Evolutionary conservation across 2,888 invertebrate genomes (phyloP), one percentile per base, ranked within the genome.

Genomic region (Athalia rosae): DNA sequence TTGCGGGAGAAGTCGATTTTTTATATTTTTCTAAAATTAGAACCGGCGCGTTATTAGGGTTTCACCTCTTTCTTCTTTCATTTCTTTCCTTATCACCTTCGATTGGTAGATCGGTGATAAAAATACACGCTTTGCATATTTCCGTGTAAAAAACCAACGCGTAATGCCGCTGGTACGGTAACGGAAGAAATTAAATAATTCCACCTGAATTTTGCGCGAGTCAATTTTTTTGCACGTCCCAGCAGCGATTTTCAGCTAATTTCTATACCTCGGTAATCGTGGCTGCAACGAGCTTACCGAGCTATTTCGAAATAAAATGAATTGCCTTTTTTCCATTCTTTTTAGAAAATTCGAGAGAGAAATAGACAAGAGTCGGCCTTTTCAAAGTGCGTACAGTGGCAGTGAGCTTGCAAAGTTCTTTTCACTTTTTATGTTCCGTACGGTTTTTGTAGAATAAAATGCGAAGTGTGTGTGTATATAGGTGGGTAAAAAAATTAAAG

Each of bases 21-120:
- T 53, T 67, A 67, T 67, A 28, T 28, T 28, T 50, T 53, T 67
- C 67, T 53, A 15, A 67, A 53, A 67, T 53, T 67, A 53, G 15
- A 67, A 9, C 28, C 41, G 13, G 28, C 11, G 11, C 64, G 28
- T 28, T 28, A 28, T 28, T 28, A 28, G 2, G 28, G 28, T 28
- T 28, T 28, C 28, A 28, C 28, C 2, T 28, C 28, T 28, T 28
- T 28, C 0, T 28, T 28, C 28, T 64, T 47, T 7, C 47, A 47
- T 64, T 64, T 64, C 11, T 41, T 15, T 62, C 41, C 62, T 41
- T 28, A 28, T 62, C 4, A 67, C 67, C 28, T 67, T 53, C 28
- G 67, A 67, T 50, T 53, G 67, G 67, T 67, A 67, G 67, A 67
- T 67, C 4, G 5, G 50, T 50, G 67, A 67, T 67, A 67, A 67